These are phyloP conservation scores for Denticeps clupeoides DNA, from an alignment of 2,797 vertebrate species.

Conservation along the genomic window DNA sequence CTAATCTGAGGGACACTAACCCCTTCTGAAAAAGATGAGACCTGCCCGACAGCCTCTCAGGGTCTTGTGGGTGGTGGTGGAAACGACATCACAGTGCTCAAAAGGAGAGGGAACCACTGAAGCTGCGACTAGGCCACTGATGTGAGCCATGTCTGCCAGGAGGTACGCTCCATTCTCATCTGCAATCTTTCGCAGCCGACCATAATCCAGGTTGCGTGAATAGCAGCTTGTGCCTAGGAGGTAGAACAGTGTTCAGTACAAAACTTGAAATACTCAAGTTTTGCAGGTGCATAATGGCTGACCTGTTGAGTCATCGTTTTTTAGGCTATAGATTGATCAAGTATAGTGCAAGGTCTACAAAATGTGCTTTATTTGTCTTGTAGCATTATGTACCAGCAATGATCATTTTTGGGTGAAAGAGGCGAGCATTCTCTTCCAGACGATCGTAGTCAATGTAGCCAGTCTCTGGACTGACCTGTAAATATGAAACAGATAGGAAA, in stretches of 20 bases:
- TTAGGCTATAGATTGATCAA: too few relatives aligned
- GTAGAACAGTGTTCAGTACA: not conserved
- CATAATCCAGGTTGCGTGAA: slow-evolving; percentile 86
- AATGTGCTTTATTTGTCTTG: too few relatives aligned
- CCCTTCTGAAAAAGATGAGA: slow-evolving; percentile 90
- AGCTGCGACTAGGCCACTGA: slow-evolving; percentile 86
- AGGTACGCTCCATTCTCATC: slow-evolving; percentile 74
- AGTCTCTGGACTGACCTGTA: slow-evolving; percentile 79
- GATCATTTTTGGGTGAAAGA: slow-evolving; percentile 89
- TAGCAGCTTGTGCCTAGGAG: slow-evolving; percentile 83
- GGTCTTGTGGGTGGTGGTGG: slow-evolving; percentile 95
- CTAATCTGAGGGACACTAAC: slow-evolving; percentile 39
- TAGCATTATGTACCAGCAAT: slow-evolving; percentile 74
- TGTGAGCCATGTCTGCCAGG: slow-evolving; percentile 94
- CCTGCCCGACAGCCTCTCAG: slow-evolving; percentile 88
- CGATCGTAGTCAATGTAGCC: slow-evolving; percentile 86
- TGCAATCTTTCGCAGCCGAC: slow-evolving; percentile 72
- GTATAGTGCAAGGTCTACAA: too few relatives aligned
- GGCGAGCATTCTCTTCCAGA: slow-evolving; percentile 77
- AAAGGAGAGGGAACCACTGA: slow-evolving; percentile 86
- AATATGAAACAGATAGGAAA: too few relatives aligned
- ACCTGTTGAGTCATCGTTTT: too few relatives aligned
- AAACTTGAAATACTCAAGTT: not conserved
- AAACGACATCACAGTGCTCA: slow-evolving; percentile 76
- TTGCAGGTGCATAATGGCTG: too few relatives aligned